Percentiles rank a stretch among this genome's conserved stretches.
phyloP scores from a whole-genome alignment of 2,113 vertebrate species.

The Pseudorhombus dupliciocellatus region DNA sequence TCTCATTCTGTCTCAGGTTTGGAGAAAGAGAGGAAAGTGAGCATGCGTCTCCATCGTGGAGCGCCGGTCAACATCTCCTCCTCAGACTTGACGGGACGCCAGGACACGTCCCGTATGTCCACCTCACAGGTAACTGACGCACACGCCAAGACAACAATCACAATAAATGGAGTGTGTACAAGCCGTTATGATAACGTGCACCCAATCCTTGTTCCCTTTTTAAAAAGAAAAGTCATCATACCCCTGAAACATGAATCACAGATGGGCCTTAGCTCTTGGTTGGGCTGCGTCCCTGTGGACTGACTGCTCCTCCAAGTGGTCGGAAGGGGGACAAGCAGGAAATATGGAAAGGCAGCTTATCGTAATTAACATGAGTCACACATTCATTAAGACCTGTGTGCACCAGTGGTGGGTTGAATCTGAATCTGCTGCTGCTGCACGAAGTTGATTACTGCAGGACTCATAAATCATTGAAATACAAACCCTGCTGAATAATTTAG shows the following conservation, averaged over 20 bases:
- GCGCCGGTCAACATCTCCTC: slow-evolving; percentile 96
- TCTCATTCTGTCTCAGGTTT: slow-evolving; percentile 79
- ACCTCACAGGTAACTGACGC: slow-evolving; percentile 88
- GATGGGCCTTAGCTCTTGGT: too few species aligned
- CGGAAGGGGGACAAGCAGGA: background rate
- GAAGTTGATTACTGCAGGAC: background rate
- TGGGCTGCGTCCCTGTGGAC: background rate
- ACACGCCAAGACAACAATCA: too few species aligned
- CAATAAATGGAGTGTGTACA: background rate
- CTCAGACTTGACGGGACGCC: slow-evolving; percentile 94
- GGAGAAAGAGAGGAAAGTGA: slow-evolving; percentile 97
- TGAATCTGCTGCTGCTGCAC: background rate
- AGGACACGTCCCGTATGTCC: slow-evolving; percentile 95
- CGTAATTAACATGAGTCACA: background rate
- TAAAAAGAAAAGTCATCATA: background rate
- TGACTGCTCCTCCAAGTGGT: slow-evolving; percentile 13
- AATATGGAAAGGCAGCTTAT: background rate
- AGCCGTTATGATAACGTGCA: background rate
- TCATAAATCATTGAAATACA: slow-evolving; percentile 32
- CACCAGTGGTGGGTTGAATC: too few species aligned
- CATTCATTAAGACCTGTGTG: background rate
- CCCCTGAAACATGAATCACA: background rate
- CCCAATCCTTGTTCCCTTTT: background rate
- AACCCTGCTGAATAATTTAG: slow-evolving; percentile 11
- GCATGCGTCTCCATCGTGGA: slow-evolving; percentile 96